phyloP scores from a whole-genome alignment of 2,888 invertebrate genomes.

The Suillia variegata region DNA sequence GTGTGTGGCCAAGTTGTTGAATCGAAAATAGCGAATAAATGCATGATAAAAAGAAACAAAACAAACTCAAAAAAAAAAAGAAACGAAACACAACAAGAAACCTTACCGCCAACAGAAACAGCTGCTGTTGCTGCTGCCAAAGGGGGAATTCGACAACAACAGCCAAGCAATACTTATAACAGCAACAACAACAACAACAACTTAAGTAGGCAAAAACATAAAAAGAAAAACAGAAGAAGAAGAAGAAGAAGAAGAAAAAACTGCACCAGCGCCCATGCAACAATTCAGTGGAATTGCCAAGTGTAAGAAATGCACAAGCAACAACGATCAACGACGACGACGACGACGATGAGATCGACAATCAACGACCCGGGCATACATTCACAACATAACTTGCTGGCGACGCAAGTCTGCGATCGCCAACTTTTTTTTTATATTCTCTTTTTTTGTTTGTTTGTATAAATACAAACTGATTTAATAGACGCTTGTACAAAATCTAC shows the following conservation, averaged over 20 bases:
- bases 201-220: too few relatives aligned
- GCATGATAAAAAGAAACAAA: neutral
- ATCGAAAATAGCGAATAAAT: neutral
- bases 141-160: constrained; percentile 10
- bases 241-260: neutral
- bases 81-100: neutral
- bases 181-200: constrained; percentile 6
- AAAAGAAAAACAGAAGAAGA: too few relatives aligned
- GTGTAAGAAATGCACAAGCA: constrained; percentile 10
- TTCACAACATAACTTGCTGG: constrained; percentile 48
- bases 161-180: constrained; percentile 3
- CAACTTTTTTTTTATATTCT: too few relatives aligned
- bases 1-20: neutral
- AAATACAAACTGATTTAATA: constrained; percentile 44
- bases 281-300: neutral
- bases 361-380: constrained; percentile 29
- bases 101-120: constrained; percentile 14
- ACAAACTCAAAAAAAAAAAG: neutral
- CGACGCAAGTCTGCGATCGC: constrained; percentile 56
- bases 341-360: constrained; percentile 7
- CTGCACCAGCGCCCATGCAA: neutral
- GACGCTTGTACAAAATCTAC: constrained; percentile 17
- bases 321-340: constrained; percentile 20
- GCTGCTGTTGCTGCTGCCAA: constrained; percentile 24
- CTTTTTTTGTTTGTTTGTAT: constrained; percentile 30